A percentile compares a stretch with the other conserved stretches of the same genome.
These are phyloP conservation scores for Pimephales promelas DNA, from an alignment of 2,113 vertebrate genomes.

Conservation along the genomic window DNA sequence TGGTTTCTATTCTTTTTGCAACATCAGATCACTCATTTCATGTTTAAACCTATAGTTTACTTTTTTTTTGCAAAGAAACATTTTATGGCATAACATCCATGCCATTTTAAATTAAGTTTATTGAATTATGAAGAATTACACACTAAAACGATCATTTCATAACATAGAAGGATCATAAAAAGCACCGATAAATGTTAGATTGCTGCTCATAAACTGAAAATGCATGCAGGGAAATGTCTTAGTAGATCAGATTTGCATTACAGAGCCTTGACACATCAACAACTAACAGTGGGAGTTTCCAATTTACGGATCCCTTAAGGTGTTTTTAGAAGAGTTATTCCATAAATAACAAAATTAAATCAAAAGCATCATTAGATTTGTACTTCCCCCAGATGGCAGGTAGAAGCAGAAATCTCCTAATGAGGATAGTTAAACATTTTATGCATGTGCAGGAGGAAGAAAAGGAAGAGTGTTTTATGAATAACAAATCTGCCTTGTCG, in stretches of 20 bases:
- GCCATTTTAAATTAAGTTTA: background rate
- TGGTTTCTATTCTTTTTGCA: background rate
- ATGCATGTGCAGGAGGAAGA: conserved; percentile 2
- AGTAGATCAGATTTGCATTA: conserved; percentile 21
- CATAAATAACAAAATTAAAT: conserved; percentile 37
- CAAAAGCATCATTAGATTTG: conserved; percentile 40
- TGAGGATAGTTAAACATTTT: conserved; percentile 11
- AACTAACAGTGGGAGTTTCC: conserved; percentile 15
- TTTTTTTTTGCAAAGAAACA: background rate
- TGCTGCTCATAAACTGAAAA: conserved; percentile 1
- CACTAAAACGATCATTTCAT: background rate
- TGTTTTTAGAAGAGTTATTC: conserved; percentile 6
- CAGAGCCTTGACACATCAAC: conserved; percentile 11
- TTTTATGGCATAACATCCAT: no score
- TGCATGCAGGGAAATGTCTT: conserved; percentile 13
- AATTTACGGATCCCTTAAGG: conserved; percentile 9
- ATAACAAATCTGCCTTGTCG: conserved; percentile 21
- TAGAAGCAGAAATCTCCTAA: conserved; percentile 14
- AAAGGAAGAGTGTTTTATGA: conserved; percentile 2
- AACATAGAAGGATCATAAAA: background rate
- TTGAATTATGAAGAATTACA: background rate
- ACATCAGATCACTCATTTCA: background rate
- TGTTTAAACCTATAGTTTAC: background rate
- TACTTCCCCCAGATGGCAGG: conserved; percentile 31
- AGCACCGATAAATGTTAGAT: background rate